A percentile compares a stretch with the other conserved stretches of the same genome.
Evolutionary conservation across 1,140 invertebrate species (phyloP).

Genomic region (Chironomus tepperi): DNA sequence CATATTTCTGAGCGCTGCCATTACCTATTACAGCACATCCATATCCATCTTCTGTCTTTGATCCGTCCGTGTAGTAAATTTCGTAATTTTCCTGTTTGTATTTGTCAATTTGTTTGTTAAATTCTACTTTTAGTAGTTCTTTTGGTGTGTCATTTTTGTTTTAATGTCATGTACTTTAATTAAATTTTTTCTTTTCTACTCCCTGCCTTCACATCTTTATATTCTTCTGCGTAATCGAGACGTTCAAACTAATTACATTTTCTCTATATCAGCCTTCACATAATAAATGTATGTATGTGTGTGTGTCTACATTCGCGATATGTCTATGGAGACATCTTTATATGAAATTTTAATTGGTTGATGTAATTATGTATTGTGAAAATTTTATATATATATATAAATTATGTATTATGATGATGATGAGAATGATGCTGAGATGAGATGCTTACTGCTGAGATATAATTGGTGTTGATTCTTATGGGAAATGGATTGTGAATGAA

Average conservation of each 20-base stretch:
- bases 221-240: constrained; percentile 1
- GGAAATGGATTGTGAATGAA: not conserved
- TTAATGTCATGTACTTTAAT: constrained; percentile 13
- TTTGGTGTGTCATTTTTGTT: too few relatives aligned
- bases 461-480: not conserved
- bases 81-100: too few relatives aligned
- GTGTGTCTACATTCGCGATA: not conserved
- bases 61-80: too few relatives aligned
- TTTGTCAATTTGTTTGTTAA: too few relatives aligned
- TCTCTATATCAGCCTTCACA: not conserved
- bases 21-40: too few relatives aligned
- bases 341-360: constrained; percentile 14
- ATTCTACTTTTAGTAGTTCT: too few relatives aligned
- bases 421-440: not conserved
- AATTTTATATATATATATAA: not conserved
- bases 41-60: too few relatives aligned
- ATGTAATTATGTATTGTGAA: constrained; percentile 2
- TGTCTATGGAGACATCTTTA: constrained; percentile 13
- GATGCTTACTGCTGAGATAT: not conserved
- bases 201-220: too few relatives aligned
- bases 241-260: constrained; percentile 14
- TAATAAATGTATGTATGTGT: not conserved
- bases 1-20: too few relatives aligned
- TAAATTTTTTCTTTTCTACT: not conserved
- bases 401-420: too few relatives aligned